Evolutionary conservation across 2,888 invertebrate genomes (phyloP).

Genomic region (Cenopis cana): DNA sequence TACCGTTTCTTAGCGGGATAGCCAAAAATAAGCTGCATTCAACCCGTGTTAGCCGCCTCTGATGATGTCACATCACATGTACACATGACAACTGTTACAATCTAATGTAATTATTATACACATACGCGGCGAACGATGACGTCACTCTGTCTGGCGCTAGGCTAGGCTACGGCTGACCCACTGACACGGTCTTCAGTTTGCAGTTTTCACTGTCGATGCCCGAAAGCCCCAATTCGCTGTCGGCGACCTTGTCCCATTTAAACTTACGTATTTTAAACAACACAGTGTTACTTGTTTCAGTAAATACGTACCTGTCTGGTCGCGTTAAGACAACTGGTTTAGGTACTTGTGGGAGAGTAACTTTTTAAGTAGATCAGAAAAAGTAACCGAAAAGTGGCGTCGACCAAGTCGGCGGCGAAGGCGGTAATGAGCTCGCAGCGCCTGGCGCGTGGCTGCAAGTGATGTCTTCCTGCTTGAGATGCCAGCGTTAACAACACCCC

Average conservation of each 20-base stretch:
- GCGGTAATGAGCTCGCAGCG: conserved; percentile 39
- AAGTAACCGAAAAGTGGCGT: background rate
- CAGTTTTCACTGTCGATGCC: conserved; percentile 20
- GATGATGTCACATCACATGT: conserved; percentile 1
- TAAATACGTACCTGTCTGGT: background rate
- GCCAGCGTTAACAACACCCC: conserved; percentile 5
- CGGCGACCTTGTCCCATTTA: conserved; percentile 33
- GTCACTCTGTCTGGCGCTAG: conserved; percentile 35
- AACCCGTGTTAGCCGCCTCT: background rate
- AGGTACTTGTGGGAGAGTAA: background rate
- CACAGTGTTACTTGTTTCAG: background rate
- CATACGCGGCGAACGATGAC: conserved; percentile 17
- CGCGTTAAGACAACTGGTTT: background rate
- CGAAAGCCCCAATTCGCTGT: conserved; percentile 4
- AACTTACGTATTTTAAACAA: background rate
- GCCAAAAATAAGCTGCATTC: background rate
- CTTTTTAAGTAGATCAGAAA: too few species aligned
- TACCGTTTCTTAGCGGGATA: too few species aligned
- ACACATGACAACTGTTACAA: background rate
- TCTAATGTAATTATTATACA: background rate
- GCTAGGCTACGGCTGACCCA: conserved; percentile 32
- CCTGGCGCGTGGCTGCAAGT: conserved; percentile 33
- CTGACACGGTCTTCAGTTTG: conserved; percentile 18
- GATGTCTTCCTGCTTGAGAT: conserved; percentile 33
- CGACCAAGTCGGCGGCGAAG: background rate